phyloP scores from a whole-genome alignment of 2,113 vertebrate genomes.

The Peromyscus maniculatus region DNA sequence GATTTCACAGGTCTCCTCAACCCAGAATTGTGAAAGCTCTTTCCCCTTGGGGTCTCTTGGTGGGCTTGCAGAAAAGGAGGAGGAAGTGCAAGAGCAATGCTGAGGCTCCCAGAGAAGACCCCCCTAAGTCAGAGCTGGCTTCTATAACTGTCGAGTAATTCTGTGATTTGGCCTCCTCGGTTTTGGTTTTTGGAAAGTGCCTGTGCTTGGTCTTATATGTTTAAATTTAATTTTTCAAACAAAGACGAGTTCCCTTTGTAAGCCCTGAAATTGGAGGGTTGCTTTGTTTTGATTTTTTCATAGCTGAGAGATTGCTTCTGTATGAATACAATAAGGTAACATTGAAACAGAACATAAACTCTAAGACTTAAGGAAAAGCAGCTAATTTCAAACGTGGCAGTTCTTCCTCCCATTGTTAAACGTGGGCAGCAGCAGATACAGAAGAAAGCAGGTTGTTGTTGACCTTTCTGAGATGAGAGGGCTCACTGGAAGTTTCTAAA shows the following conservation, averaged over 20 bases:
- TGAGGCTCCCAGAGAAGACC: constrained; percentile 89
- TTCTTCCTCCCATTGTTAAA: constrained; percentile 84
- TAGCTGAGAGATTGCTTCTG: constrained; percentile 84
- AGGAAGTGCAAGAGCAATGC: constrained; percentile 89
- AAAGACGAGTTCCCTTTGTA: constrained; percentile 84
- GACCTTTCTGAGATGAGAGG: constrained; percentile 78
- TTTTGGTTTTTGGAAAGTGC: constrained; percentile 95
- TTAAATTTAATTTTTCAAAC: constrained; percentile 88
- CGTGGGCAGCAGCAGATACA: constrained; percentile 81
- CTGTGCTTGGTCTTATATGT: constrained; percentile 93
- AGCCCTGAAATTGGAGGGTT: constrained; percentile 82
- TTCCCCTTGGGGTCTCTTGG: constrained; percentile 94
- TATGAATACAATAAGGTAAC: constrained; percentile 84
- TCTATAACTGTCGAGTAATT: constrained; percentile 95
- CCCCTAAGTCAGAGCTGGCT: constrained; percentile 92
- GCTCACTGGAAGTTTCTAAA: constrained; percentile 72
- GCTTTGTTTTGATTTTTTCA: constrained; percentile 81
- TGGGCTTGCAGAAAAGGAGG: constrained; percentile 91
- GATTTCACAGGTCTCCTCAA: constrained; percentile 97
- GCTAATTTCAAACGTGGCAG: constrained; percentile 77
- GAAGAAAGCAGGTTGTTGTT: constrained; percentile 72
- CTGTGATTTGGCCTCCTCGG: constrained; percentile 86
- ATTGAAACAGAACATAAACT: constrained; percentile 83
- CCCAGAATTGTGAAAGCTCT: constrained; percentile 97
- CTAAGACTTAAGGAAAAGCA: constrained; percentile 83